Evolutionary conservation across 2,797 vertebrate species (phyloP).

Genomic region (Atherinosoma microstoma): DNA sequence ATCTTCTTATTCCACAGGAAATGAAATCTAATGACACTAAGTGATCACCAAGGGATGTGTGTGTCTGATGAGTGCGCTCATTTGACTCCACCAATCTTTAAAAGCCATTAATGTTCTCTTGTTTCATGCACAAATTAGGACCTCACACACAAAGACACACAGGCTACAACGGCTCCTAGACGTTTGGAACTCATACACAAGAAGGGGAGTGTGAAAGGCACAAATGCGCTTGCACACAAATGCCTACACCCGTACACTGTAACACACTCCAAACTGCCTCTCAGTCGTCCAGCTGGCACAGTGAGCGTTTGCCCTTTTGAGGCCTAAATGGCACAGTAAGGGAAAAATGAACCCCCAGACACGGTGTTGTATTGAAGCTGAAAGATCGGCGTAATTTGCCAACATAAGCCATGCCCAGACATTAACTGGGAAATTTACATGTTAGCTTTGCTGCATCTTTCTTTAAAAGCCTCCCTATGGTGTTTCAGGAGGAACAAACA

Average conservation of each 20-base stretch:
- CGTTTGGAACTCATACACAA: conserved; percentile 39
- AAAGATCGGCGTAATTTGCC: conserved; percentile 69
- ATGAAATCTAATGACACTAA: conserved; percentile 79
- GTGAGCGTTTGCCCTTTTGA: conserved; percentile 61
- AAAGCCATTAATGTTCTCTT: conserved; percentile 78
- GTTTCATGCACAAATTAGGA: conserved; percentile 68
- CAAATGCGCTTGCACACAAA: conserved; percentile 21
- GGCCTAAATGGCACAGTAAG: conserved; percentile 67
- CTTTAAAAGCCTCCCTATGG: conserved; percentile 52
- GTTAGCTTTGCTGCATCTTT: conserved; percentile 53
- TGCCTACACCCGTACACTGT: conserved; percentile 18
- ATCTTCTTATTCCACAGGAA: conserved; percentile 77
- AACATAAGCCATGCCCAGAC: conserved; percentile 50
- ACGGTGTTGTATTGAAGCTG: conserved; percentile 57
- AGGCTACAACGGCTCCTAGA: conserved; percentile 33
- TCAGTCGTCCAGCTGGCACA: conserved; percentile 62
- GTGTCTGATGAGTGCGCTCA: conserved; percentile 73
- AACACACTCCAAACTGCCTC: conserved; percentile 44
- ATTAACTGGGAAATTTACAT: conserved; percentile 67
- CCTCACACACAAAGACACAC: conserved; percentile 45
- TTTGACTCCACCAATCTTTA: conserved; percentile 80
- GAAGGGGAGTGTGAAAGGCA: conserved; percentile 7
- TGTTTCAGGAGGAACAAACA: conserved; percentile 59
- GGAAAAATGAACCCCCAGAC: conserved; percentile 68
- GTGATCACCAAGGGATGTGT: conserved; percentile 71